Evolutionary conservation across 2,113 vertebrate species (phyloP), one percentile per base, ranked within the genome.

Genomic region (Colossoma macropomum): DNA sequence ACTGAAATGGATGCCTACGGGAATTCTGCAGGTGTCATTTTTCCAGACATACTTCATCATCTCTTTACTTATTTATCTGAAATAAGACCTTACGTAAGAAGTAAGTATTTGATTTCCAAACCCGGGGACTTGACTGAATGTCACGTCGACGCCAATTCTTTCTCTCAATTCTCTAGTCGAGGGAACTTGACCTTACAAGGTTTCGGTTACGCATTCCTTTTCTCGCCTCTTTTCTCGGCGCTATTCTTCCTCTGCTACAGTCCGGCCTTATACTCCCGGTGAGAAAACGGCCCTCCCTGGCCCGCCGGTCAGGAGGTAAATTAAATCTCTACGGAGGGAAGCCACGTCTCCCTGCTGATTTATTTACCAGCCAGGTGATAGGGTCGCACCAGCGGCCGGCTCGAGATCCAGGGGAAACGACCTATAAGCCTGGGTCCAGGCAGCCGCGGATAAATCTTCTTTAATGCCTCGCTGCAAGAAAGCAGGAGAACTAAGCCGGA

Each of bases 341-440:
- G 86, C 77, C 82, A 71, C 82, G 73, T 62, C 69, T 82, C 84
- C 85, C 81, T 81, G 79, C 70, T 92, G 92, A 94, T 93, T 93
- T 93, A 93, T 94, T 92, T 93, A 91, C 89, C 85, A 83, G 86
- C 78, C 75, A 82, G 87, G 69, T 88, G 87, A 91, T 88, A 85
- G 82, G 88, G 86, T 87, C 68, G 77, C 80, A 88, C 83, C 52
- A 75, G 88, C 82, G 89, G 87, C 60, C 83, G 80, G 81, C 74
- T 69, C 73, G 83, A 87, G 89, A 91, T 92, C 90, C 88, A 56
- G 85, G 86, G 91, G 88, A 92, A 91, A 93, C 89, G 88, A 90
- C 90, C 89, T 90, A 88, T 90, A 90, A 91, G 92, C 85, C 86
- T n/a, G 23, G 83, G 84, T 71, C 79, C 69, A 86, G 77, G 80